Base-by-base conservation (phyloP, 2,888 invertebrate species). In the Isoperla grammatica region DNA sequence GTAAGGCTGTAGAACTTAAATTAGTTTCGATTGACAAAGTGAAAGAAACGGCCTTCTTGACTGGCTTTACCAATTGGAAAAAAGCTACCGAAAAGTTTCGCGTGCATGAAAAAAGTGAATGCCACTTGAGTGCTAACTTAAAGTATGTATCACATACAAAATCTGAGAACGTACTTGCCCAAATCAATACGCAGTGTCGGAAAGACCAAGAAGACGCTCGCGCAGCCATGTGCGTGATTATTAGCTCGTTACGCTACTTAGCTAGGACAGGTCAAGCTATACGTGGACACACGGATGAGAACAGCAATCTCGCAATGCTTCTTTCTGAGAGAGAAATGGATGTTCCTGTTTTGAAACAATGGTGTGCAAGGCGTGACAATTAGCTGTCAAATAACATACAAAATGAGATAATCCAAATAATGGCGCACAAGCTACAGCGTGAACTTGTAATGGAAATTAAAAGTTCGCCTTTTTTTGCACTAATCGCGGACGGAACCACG, bases 351-450 rank as follows among this genome's bases (percentile, higher is more conserved):
- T 29, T 61, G 9, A 20, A 37, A 13, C 20, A 43, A 13, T 60
- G 59, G 61, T 8, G 61, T 6, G 20, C 13, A 42, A 60, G 42
- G 23, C 19, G 54, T 22, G 61, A 61, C 39, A 61, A 54, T 1
- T 61, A 59, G 59, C 13, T 56, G 12, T 60, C 55, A 40, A 35
- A 29, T 17, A 59, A 61, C 23, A 54, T 60, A 9, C 61, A 61
- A 54, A 61, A 61, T 39, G 61, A 61, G 39, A 56, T 61, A 17
- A 19, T 61, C 17, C 17, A 60, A 60, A 61, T 61, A 19, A 42
- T 61, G 55, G 59, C 61, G 1, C 55, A 61, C 49, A 40, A 29
- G 3, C 20, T 61, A 13, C 59, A 53, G 11, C 56, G 56, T 15
- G 13, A 15, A 9, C 23, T 55, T 9, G 55, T 61, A 0, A n/a